phyloP scores from a whole-genome alignment of 2,797 vertebrate genomes.

The Catostomus latipinnis region DNA sequence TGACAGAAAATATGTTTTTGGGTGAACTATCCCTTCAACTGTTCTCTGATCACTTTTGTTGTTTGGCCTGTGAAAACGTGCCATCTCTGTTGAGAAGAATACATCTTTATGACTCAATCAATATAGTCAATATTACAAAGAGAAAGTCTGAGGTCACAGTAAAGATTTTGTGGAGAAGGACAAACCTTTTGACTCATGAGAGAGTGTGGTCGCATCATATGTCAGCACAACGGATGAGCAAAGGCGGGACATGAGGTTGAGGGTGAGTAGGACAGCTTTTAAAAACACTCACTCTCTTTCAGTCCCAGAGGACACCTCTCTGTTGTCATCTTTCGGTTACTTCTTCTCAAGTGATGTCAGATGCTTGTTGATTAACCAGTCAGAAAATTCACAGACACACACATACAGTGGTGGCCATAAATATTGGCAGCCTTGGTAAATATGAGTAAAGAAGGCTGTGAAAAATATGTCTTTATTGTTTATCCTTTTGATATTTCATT shows the following conservation, averaged over 20 bases:
- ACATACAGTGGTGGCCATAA: not conserved
- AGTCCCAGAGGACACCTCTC: not conserved
- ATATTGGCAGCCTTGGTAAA: no score
- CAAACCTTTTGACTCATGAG: conserved; percentile 8
- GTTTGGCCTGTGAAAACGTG: conserved; percentile 1
- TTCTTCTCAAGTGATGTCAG: conserved; percentile 31
- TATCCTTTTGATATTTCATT: no score
- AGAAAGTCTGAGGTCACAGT: conserved; percentile 21
- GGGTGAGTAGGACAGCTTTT: conserved; percentile 14
- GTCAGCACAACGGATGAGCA: conserved; percentile 17
- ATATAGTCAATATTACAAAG: conserved; percentile 21
- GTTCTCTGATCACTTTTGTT: conserved; percentile 18
- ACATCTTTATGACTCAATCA: conserved; percentile 6
- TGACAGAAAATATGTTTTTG: no score
- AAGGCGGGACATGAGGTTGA: conserved; percentile 21
- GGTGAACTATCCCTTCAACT: not conserved
- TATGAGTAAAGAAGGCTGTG: no score
- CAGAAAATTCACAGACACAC: conserved; percentile 34
- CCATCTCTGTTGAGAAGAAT: conserved; percentile 6
- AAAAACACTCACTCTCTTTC: conserved; percentile 17
- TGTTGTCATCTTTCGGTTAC: not conserved
- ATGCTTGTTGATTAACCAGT: conserved; percentile 32
- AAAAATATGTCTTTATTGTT: no score
- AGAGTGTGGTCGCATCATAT: not conserved
- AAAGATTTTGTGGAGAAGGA: conserved; percentile 9